Conservation (phyloP, 2,888 invertebrate genomes). For the Sthenelais limicola region DNA sequence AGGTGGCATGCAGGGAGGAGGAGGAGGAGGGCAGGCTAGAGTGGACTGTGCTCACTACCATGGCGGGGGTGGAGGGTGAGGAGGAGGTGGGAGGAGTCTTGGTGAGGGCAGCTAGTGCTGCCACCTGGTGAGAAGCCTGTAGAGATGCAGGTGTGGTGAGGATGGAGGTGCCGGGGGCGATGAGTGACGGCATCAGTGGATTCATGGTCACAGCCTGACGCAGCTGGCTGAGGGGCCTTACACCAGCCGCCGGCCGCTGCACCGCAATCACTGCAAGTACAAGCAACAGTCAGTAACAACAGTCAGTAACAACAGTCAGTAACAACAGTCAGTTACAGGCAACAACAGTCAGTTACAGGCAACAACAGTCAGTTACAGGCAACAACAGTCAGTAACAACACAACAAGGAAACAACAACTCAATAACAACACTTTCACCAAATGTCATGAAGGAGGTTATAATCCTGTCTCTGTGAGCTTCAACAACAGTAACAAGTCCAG, state of each 20-base stretch:
- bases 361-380: too few species aligned
- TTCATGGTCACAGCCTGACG: conserved; percentile 36
- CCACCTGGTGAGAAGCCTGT: conserved; percentile 1
- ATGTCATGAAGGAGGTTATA: too few species aligned
- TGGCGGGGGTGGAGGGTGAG: background rate
- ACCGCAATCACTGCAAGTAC: conserved; percentile 27
- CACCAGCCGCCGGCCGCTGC: background rate
- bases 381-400: too few species aligned
- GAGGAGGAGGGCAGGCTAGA: background rate
- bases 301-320: background rate
- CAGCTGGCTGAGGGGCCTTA: conserved; percentile 31
- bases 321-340: background rate
- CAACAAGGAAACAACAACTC: too few species aligned
- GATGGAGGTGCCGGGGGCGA: conserved; percentile 32
- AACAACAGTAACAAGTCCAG: too few species aligned
- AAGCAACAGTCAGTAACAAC: background rate
- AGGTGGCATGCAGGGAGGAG: background rate
- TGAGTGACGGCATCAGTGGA: conserved; percentile 18
- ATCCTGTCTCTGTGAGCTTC: too few species aligned
- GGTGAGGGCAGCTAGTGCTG: background rate
- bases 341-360: too few species aligned
- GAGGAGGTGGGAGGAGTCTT: background rate
- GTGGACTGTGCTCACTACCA: too few species aligned
- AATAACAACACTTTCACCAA: too few species aligned
- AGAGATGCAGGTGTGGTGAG: conserved; percentile 30